Evolutionary conservation across 2,113 vertebrate species (phyloP).

Genomic region (Hippocampus abdominalis): DNA sequence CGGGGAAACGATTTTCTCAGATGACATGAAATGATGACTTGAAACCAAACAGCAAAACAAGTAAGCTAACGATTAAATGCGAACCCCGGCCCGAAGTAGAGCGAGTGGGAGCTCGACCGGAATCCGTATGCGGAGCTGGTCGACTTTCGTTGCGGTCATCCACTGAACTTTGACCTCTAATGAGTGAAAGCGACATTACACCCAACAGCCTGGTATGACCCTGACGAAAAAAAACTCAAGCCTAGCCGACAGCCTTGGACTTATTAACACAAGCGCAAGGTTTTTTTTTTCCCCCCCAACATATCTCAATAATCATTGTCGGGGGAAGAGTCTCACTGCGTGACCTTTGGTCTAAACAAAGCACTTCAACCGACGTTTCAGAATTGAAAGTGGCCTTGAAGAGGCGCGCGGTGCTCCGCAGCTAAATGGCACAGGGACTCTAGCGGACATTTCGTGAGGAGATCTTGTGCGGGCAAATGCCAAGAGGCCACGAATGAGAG

Average conservation of each 20-base stretch:
- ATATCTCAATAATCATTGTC: not conserved
- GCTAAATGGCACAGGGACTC: not conserved
- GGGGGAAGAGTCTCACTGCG: not conserved
- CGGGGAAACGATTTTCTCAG: not conserved
- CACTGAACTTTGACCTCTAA: constrained; percentile 1
- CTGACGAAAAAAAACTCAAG: not conserved
- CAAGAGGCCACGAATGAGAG: constrained; percentile 15
- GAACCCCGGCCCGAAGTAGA: too few relatives aligned
- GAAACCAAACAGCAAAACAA: not conserved
- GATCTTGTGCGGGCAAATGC: constrained; percentile 29
- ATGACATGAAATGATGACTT: not conserved
- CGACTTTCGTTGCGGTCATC: not conserved
- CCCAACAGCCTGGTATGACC: not conserved
- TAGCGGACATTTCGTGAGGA: constrained; percentile 29
- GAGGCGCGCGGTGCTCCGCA: not conserved
- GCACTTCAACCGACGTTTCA: not conserved
- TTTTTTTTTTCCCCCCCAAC: constrained; percentile 4
- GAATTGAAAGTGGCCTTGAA: not conserved
- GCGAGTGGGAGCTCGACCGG: too few relatives aligned
- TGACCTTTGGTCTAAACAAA: constrained; percentile 15
- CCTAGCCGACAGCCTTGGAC: not conserved
- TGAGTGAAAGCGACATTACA: not conserved
- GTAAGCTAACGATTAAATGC: not conserved
- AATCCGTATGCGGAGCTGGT: too few relatives aligned
- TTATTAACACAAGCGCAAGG: constrained; percentile 14